phyloP scores from a whole-genome alignment of 2,888 invertebrate genomes.

The Polymixis flavicincta region DNA sequence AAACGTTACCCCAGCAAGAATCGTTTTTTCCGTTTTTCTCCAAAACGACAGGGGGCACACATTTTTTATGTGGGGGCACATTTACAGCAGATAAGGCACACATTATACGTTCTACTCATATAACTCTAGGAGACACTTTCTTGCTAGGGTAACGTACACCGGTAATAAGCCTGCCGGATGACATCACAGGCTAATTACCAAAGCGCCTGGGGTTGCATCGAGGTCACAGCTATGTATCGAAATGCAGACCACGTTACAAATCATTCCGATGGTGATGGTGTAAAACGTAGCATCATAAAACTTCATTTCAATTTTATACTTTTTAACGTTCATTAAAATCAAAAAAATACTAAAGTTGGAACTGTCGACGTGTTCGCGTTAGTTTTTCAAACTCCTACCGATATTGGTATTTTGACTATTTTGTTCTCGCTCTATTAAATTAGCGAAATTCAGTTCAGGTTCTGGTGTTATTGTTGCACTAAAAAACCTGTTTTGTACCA shows the following conservation, averaged over 20 bases:
- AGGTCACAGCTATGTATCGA: constrained; percentile 34
- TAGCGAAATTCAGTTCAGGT: neutral
- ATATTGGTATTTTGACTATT: neutral
- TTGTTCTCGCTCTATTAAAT: neutral
- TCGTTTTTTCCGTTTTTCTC: too few species aligned
- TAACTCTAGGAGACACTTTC: too few species aligned
- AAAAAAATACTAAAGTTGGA: constrained; percentile 4
- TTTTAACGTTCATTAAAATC: constrained; percentile 11
- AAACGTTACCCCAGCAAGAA: too few species aligned
- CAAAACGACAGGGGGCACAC: too few species aligned
- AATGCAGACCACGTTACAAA: constrained; percentile 24
- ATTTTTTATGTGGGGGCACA: too few species aligned
- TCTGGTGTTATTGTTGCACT: neutral
- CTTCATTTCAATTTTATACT: constrained; percentile 3
- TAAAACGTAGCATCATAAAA: constrained; percentile 11
- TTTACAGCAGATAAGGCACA: too few species aligned
- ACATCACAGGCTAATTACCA: constrained; percentile 52
- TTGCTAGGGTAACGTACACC: too few species aligned
- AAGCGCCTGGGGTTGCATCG: constrained; percentile 25
- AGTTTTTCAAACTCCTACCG: constrained; percentile 6
- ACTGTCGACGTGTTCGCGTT: neutral
- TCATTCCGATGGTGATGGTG: constrained; percentile 1
- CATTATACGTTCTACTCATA: too few species aligned
- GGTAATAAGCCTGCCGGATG: constrained; percentile 34
- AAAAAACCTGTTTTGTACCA: neutral